Percentiles rank a stretch among this genome's conserved stretches.
These are phyloP conservation scores for Xenopus laevis DNA, from an alignment of 2,113 vertebrate genomes.

Conservation along the genomic window DNA sequence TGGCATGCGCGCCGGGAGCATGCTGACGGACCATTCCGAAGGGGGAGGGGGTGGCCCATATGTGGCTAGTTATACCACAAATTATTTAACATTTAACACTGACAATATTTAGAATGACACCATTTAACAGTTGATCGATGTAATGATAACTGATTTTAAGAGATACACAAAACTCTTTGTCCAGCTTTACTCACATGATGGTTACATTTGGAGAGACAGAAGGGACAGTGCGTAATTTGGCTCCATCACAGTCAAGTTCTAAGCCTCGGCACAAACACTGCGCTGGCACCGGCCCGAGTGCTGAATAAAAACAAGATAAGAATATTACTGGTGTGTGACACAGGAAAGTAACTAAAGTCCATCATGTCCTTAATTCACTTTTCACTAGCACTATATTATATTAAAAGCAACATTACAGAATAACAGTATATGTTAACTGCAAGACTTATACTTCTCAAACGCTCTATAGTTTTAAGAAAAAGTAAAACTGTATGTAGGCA, in stretches of 20 bases:
- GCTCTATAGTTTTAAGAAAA: too few species aligned
- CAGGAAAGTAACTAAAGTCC: not conserved
- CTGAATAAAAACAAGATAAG: conserved; percentile 55
- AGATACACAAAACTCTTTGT: not conserved
- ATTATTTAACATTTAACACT: too few species aligned
- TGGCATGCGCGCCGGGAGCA: too few species aligned
- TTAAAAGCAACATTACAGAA: not conserved
- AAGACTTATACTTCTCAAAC: too few species aligned
- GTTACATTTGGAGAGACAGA: conserved; percentile 82
- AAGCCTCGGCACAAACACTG: conserved; percentile 77
- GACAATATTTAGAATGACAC: too few species aligned
- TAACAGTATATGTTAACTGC: not conserved
- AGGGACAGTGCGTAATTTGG: conserved; percentile 72
- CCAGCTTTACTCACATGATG: conserved; percentile 79
- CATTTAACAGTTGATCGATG: too few species aligned
- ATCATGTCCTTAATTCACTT: not conserved
- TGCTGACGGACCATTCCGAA: too few species aligned
- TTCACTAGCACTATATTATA: not conserved
- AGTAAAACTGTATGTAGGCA: too few species aligned
- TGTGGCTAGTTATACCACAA: too few species aligned
- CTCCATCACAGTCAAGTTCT: conserved; percentile 80
- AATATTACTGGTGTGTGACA: not conserved
- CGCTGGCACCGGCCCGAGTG: conserved; percentile 71
- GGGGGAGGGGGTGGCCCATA: too few species aligned
- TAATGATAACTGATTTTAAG: too few species aligned